Conservation (phyloP, 2,888 invertebrate species). For the Agonopterix heracliana region DNA sequence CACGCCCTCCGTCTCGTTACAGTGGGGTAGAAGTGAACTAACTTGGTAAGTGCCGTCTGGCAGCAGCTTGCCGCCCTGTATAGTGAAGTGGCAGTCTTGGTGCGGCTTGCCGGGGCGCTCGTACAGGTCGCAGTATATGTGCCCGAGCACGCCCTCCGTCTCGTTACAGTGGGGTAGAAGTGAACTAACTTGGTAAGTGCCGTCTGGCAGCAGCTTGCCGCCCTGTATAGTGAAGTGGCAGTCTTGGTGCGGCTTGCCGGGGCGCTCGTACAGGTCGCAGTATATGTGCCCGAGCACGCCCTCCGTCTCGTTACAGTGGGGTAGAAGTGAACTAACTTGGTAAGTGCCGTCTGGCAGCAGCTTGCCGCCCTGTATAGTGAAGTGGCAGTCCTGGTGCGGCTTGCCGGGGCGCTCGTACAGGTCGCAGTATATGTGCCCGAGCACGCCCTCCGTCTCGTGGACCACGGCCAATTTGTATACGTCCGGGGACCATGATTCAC, state of each 20-base stretch:
- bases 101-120: constrained; percentile 93
- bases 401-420: constrained; percentile 94
- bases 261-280: constrained; percentile 95
- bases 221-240: constrained; percentile 99
- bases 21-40: too few relatives aligned
- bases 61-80: constrained; percentile 91
- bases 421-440: constrained; percentile 98
- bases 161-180: constrained; percentile 98
- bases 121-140: too few relatives aligned
- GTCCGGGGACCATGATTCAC: constrained; percentile 92
- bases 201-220: constrained; percentile 86
- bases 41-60: constrained; percentile 90
- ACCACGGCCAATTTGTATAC: constrained; percentile 95
- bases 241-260: constrained; percentile 96
- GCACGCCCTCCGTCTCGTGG: constrained; percentile 85
- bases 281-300: constrained; percentile 95
- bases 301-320: constrained; percentile 94
- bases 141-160: too few relatives aligned
- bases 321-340: constrained; percentile 90
- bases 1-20: too few relatives aligned
- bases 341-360: constrained; percentile 85
- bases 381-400: constrained; percentile 98
- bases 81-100: constrained; percentile 99
- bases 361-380: constrained; percentile 97
- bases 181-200: constrained; percentile 91